Evolutionary conservation across 2,113 vertebrate species (phyloP).

Genomic region (Phalacrocorax carbo): DNA sequence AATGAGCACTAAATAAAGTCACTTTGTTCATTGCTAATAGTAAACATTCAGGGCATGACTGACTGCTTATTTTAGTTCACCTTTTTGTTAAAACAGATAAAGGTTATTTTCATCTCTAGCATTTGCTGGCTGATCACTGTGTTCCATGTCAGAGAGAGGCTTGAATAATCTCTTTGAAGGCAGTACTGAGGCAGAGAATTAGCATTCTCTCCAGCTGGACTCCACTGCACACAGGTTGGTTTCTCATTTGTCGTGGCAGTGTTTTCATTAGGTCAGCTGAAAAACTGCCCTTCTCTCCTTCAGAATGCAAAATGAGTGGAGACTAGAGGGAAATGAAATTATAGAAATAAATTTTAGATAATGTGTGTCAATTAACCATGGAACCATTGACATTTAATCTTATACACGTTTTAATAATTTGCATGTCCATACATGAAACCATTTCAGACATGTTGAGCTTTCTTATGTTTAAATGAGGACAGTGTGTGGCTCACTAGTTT

Average conservation of each 20-base stretch:
- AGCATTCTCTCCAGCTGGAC: conserved; percentile 65
- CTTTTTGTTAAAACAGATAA: conserved; percentile 66
- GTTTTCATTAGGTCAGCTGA: conserved; percentile 50
- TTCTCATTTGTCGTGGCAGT: conserved; percentile 47
- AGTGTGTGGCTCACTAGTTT: neutral
- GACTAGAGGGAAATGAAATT: neutral
- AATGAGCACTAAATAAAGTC: conserved; percentile 21
- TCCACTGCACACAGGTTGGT: conserved; percentile 60
- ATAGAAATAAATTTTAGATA: neutral
- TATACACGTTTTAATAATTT: neutral
- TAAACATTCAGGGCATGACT: conserved; percentile 51
- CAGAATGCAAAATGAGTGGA: conserved; percentile 42
- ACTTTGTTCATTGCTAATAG: conserved; percentile 15
- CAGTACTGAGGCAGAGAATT: conserved; percentile 67
- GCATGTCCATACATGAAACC: neutral
- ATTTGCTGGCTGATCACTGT: conserved; percentile 71
- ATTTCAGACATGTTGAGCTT: neutral
- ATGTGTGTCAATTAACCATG: neutral
- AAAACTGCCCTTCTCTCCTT: conserved; percentile 47
- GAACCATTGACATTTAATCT: neutral
- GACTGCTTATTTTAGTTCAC: conserved; percentile 58
- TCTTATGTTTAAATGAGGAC: neutral
- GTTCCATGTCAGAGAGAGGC: conserved; percentile 70
- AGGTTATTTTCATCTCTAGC: conserved; percentile 72
- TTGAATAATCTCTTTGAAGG: conserved; percentile 74